A percentile compares a stretch with the other conserved stretches of the same genome.
These are phyloP conservation scores for Lepus europaeus DNA, from an alignment of 2,113 vertebrate genomes.

Conservation along the genomic window DNA sequence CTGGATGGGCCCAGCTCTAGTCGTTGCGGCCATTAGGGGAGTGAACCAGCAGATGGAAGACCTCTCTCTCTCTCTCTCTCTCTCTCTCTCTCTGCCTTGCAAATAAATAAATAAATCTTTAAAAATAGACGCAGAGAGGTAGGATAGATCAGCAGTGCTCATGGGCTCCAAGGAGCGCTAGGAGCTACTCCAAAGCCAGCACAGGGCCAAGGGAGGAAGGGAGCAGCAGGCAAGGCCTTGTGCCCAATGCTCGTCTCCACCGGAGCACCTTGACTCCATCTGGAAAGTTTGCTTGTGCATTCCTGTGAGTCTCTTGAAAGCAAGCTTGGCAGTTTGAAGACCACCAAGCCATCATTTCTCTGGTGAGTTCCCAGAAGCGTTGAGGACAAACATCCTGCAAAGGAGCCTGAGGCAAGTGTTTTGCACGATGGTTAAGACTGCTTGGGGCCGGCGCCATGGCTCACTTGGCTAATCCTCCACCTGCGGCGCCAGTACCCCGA, in stretches of 20 bases:
- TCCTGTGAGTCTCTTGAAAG: not conserved
- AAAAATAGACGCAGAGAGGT: not conserved
- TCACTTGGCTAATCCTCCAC: too few species aligned
- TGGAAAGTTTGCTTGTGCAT: not conserved
- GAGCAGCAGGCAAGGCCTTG: rapidly evolving
- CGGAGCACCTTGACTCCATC: not conserved
- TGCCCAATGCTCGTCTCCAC: too few species aligned
- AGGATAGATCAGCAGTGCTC: not conserved
- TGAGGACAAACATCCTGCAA: not conserved
- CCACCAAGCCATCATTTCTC: not conserved
- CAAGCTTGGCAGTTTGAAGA: constrained; percentile 1
- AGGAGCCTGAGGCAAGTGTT: not conserved
- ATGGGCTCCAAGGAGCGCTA: not conserved
- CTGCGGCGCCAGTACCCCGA: rapidly evolving
- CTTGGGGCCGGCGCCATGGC: too few species aligned
- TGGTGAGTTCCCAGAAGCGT: not conserved
- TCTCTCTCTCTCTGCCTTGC: too few species aligned
- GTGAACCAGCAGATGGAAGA: too few species aligned
- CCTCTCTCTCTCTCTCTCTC: too few species aligned
- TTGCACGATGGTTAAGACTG: too few species aligned
- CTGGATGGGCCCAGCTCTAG: too few species aligned
- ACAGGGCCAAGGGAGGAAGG: not conserved
- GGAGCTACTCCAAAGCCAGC: not conserved
- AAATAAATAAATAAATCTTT: not conserved
- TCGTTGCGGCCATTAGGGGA: too few species aligned